Evolutionary conservation across 2,113 vertebrate genomes (phyloP).

Genomic region (Phocoena sinus): DNA sequence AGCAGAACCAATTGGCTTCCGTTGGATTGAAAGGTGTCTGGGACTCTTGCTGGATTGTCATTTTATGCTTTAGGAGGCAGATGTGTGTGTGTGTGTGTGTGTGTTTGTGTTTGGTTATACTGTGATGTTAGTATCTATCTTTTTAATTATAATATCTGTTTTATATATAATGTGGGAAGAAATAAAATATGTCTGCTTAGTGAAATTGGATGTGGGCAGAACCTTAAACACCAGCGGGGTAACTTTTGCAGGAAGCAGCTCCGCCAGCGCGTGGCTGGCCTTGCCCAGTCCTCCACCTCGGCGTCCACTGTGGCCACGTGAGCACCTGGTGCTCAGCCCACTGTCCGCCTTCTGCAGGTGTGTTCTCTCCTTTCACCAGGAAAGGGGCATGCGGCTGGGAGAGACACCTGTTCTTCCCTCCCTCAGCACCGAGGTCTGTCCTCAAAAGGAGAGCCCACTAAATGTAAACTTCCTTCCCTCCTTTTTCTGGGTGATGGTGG

Average conservation of each 20-base stretch:
- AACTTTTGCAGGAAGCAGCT: not conserved
- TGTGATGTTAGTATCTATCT: not conserved
- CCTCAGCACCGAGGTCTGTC: too few relatives aligned
- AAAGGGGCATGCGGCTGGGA: not conserved
- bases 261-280: not conserved
- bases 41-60: not conserved
- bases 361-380: not conserved
- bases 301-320: accelerated
- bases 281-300: not conserved
- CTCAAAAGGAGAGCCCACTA: not conserved
- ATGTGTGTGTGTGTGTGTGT: too few relatives aligned
- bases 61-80: not conserved
- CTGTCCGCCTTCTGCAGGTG: not conserved
- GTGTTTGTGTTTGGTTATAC: not conserved
- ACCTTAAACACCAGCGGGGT: not conserved
- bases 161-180: not conserved
- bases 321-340: not conserved
- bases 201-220: not conserved
- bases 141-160: not conserved
- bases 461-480: not conserved
- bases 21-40: accelerated
- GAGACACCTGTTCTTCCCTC: not conserved
- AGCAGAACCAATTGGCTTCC: not conserved
- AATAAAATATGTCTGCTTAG: not conserved
- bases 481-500: not conserved